Base-by-base conservation (phyloP, 2,888 invertebrate genomes). In the Bibio marci region DNA sequence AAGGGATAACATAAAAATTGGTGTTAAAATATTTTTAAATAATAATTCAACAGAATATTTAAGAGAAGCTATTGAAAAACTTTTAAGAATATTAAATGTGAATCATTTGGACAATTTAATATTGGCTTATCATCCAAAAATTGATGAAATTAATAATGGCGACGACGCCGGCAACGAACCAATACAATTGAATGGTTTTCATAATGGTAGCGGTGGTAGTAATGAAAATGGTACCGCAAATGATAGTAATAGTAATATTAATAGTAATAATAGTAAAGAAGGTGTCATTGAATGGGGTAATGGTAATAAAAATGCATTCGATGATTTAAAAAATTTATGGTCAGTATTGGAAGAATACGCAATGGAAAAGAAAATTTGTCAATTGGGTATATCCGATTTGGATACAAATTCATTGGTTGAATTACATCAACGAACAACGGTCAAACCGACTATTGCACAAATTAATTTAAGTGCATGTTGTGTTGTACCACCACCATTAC, bases 391-490 rank as follows among this genome's bases (percentile, higher is more conserved):
- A 28, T 82, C 90, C 3, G 92, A 94, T 60, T 70, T 92, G n/a
- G 87, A 88, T 47, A 82, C 83, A 19, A 71, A 73, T 0, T 72
- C 78, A 14, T 77, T 95, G 30, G 71, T 78, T 25, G 67, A 76
- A 40, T 63, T 94, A 2, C 78, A 85, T 60, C 11, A 34, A 15
- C 70, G 73, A 34, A 77, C 76, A 71, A 67, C 67, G 56, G 70
- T 87, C 11, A 80, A 83, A 52, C 94, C 94, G 3, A 70, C 74
- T 44, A 87, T 90, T 41, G 81, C 91, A 40, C 94, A 95, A 66
- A 88, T 95, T 43, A 94, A 90, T 65, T 66, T 94, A 40, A 78
- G 85, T 2, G 80, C 83, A 12, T 94, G 94, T 57, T 94, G 94
- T 64, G 85, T 91, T 3, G 92, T 97, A 39, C 94, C 95, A 17